Evolutionary conservation across 2,888 invertebrate genomes (phyloP).

Genomic region (Stratiomys singularior): DNA sequence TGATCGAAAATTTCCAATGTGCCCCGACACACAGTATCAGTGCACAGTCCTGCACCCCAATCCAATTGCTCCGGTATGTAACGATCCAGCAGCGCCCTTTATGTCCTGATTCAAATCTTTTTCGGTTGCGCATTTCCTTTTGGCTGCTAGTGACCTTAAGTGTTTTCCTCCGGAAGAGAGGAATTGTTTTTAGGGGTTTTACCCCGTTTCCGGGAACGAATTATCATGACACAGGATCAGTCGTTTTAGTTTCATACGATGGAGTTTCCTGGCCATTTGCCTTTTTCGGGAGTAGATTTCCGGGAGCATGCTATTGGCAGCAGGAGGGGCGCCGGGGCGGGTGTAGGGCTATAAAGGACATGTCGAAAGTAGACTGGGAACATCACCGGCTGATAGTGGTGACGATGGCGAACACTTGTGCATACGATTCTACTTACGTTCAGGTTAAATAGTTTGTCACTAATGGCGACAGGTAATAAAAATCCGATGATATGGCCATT

Average conservation of each 20-base stretch:
- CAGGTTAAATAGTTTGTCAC: constrained; percentile 45
- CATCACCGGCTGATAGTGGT: too few species aligned
- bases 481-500: constrained; percentile 38
- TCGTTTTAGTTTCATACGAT: constrained; percentile 32
- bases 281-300: constrained; percentile 15
- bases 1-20: too few species aligned
- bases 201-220: constrained; percentile 35
- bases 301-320: not conserved
- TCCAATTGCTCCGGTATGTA: not conserved
- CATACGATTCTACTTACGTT: constrained; percentile 8
- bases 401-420: not conserved
- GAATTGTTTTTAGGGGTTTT: constrained; percentile 44
- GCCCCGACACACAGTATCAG: not conserved
- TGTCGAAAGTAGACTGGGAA: not conserved
- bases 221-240: constrained; percentile 46
- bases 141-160: constrained; percentile 47
- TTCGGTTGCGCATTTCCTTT: constrained; percentile 42
- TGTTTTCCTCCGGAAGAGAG: constrained; percentile 42
- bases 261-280: constrained; percentile 26
- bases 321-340: too few species aligned
- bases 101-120: constrained; percentile 38
- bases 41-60: not conserved
- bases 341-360: not conserved
- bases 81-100: constrained; percentile 11
- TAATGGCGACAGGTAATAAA: constrained; percentile 46